These are phyloP conservation scores for Phaethon lepturus DNA, from an alignment of 2,113 vertebrate species.

Conservation along the genomic window DNA sequence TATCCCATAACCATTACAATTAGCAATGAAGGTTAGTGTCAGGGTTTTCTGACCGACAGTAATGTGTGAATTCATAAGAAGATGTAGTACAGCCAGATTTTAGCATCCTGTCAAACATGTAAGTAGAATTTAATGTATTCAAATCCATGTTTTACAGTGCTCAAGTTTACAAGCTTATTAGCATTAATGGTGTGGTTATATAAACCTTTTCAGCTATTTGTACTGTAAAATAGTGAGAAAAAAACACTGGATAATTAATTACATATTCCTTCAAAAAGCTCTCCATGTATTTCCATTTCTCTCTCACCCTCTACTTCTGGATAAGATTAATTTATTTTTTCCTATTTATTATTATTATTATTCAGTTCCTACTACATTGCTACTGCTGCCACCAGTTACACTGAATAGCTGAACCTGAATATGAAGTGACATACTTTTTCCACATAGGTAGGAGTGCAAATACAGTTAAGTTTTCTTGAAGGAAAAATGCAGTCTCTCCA, in stretches of 20 bases:
- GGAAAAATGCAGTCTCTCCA: neutral
- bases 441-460: neutral
- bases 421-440: neutral
- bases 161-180: conserved; percentile 45
- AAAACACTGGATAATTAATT: neutral
- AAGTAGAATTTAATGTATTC: conserved; percentile 63
- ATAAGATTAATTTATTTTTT: neutral
- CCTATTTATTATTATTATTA: neutral
- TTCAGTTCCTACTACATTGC: neutral
- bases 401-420: neutral
- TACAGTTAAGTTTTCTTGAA: neutral
- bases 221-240: neutral
- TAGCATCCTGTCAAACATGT: conserved; percentile 59
- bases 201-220: conserved; percentile 12
- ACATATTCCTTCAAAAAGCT: neutral
- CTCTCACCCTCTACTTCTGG: neutral
- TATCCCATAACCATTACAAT: neutral
- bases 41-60: neutral
- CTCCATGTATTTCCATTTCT: neutral
- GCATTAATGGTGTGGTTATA: neutral
- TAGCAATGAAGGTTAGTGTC: neutral
- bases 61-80: conserved; percentile 68
- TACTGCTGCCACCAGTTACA: neutral
- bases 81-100: conserved; percentile 20
- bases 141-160: neutral